These are phyloP conservation scores for Idaea aversata DNA, from an alignment of 2,888 invertebrate species.

Conservation along the genomic window DNA sequence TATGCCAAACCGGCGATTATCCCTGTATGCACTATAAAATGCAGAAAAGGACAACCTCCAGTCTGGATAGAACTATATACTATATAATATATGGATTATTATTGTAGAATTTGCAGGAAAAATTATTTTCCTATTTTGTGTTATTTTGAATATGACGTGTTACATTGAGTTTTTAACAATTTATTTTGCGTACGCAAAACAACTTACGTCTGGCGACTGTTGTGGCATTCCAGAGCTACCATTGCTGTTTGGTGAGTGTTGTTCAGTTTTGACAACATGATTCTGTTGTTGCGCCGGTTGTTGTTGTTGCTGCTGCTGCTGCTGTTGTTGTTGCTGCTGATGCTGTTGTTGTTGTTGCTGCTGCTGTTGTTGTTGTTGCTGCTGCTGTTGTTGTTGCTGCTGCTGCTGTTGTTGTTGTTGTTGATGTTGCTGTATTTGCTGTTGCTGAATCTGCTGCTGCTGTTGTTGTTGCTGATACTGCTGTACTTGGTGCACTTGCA, in stretches of 20 bases:
- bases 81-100: too few species aligned
- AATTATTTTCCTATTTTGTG: too few species aligned
- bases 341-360: constrained; percentile 58
- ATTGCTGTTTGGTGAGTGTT: constrained; percentile 69
- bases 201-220: constrained; percentile 66
- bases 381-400: constrained; percentile 52
- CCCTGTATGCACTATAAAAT: constrained; percentile 22
- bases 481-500: constrained; percentile 64
- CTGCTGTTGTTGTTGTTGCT: constrained; percentile 54
- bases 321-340: constrained; percentile 51
- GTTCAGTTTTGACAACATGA: constrained; percentile 65
- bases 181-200: neutral
- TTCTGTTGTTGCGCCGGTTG: constrained; percentile 64
- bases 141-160: too few species aligned
- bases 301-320: constrained; percentile 53
- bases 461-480: constrained; percentile 60
- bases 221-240: constrained; percentile 66
- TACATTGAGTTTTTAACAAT: constrained; percentile 2
- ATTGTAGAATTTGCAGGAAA: too few species aligned
- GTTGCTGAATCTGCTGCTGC: constrained; percentile 62
- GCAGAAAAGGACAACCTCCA: neutral
- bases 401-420: constrained; percentile 59
- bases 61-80: too few species aligned
- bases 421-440: constrained; percentile 53
- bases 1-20: too few species aligned